Percentiles rank a stretch among this genome's conserved stretches.
Conservation (phyloP, 1,140 invertebrate species). For the Bombus superbus region DNA sequence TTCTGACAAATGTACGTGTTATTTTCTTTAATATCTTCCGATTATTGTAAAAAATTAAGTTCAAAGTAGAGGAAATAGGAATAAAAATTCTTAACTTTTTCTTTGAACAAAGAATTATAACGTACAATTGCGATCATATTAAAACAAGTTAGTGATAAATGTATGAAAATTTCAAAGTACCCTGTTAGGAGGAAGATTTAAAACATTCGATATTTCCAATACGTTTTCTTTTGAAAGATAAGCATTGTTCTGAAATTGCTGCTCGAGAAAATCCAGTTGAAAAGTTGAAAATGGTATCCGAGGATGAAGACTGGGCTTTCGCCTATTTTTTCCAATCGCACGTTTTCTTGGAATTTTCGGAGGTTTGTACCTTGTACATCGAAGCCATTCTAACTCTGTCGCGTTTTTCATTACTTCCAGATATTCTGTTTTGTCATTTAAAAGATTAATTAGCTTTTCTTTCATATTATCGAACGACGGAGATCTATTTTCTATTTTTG, state of each 20-base stretch:
- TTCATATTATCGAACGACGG: not conserved
- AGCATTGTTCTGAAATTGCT: conserved; percentile 84
- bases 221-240: conserved; percentile 83
- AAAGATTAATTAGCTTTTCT: too few relatives aligned
- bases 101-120: too few relatives aligned
- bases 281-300: conserved; percentile 86
- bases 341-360: conserved; percentile 88
- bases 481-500: not conserved
- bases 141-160: not conserved
- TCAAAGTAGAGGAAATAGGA: too few relatives aligned
- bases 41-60: too few relatives aligned
- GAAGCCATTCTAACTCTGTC: conserved; percentile 84
- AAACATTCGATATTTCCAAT: not conserved
- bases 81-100: too few relatives aligned
- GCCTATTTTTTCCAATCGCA: conserved; percentile 75
- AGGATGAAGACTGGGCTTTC: conserved; percentile 84
- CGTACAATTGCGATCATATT: not conserved
- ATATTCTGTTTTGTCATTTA: not conserved
- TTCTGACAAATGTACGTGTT: too few relatives aligned
- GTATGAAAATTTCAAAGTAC: not conserved
- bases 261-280: conserved; percentile 84
- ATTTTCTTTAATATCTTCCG: too few relatives aligned
- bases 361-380: conserved; percentile 89
- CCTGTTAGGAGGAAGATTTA: conserved; percentile 29
- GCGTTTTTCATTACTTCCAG: too few relatives aligned